Evolutionary conservation across 1,140 invertebrate genomes (phyloP).

Genomic region (Plutomurus gul): DNA sequence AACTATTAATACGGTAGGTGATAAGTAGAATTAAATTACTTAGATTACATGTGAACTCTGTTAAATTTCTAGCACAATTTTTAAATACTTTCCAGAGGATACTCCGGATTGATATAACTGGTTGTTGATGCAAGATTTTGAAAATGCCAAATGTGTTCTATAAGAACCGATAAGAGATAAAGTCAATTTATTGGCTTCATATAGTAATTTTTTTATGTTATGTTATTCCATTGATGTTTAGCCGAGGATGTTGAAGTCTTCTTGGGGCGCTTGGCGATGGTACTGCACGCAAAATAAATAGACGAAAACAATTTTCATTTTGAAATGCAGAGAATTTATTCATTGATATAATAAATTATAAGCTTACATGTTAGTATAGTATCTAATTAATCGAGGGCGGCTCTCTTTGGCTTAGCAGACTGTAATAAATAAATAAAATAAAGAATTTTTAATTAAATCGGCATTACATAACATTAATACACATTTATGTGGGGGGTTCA

Average conservation of each 20-base stretch:
- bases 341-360: background rate
- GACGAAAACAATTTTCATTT: background rate
- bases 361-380: background rate
- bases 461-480: no score
- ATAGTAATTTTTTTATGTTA: background rate
- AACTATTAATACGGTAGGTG: no score
- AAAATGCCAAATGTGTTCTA: no score
- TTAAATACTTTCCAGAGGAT: no score
- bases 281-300: background rate
- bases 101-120: no score
- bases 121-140: no score
- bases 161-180: no score
- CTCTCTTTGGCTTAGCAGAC: constrained; percentile 22
- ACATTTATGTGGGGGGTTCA: no score
- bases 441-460: no score
- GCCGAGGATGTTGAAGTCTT: background rate
- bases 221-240: background rate
- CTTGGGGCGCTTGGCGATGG: background rate
- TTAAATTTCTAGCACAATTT: no score
- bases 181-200: background rate
- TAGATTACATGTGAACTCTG: no score
- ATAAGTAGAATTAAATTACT: no score
- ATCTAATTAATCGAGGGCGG: background rate
- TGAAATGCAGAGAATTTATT: constrained; percentile 13
- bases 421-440: background rate